These are phyloP conservation scores for Drosophila aff. DNA, from an alignment of 1,140 invertebrate species.

Conservation along the genomic window DNA sequence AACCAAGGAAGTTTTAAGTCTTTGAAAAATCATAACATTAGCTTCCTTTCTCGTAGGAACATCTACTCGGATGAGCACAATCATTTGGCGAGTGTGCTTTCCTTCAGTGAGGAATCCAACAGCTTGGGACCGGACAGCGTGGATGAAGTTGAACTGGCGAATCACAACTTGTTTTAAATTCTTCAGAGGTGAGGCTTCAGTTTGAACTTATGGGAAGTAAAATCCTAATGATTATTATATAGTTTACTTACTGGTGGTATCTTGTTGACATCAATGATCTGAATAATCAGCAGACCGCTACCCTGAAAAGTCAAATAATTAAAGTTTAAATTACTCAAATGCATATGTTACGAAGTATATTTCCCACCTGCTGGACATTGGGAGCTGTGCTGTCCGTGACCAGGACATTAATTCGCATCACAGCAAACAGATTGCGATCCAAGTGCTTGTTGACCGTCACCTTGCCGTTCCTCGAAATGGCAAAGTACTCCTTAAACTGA, in stretches of 20 bases:
- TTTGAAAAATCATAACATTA: too few relatives aligned
- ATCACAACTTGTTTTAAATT: slow-evolving; percentile 21
- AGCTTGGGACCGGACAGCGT: slow-evolving; percentile 30
- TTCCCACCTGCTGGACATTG: slow-evolving; percentile 88
- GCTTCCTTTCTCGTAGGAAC: slow-evolving; percentile 37
- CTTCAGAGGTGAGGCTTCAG: background rate
- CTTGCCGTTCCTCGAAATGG: slow-evolving; percentile 89
- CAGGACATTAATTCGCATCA: slow-evolving; percentile 88
- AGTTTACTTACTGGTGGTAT: slow-evolving; percentile 85
- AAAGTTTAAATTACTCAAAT: background rate
- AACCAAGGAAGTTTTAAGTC: background rate
- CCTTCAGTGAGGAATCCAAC: background rate
- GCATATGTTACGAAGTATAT: accelerated
- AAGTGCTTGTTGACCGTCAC: slow-evolving; percentile 87
- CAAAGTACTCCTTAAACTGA: slow-evolving; percentile 90
- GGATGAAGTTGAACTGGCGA: slow-evolving; percentile 51
- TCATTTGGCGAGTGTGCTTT: slow-evolving; percentile 24
- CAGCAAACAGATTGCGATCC: slow-evolving; percentile 82
- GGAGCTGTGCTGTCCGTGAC: slow-evolving; percentile 93
- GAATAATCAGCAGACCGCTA: slow-evolving; percentile 92
- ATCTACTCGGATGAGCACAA: slow-evolving; percentile 64
- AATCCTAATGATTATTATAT: background rate
- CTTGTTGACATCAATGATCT: slow-evolving; percentile 93
- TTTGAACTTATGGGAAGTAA: background rate
- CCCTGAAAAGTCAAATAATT: slow-evolving; percentile 71